Percentiles rank a stretch among this genome's conserved stretches.
phyloP scores from a whole-genome alignment of 1,140 invertebrate genomes.

The Drosophila miranda region DNA sequence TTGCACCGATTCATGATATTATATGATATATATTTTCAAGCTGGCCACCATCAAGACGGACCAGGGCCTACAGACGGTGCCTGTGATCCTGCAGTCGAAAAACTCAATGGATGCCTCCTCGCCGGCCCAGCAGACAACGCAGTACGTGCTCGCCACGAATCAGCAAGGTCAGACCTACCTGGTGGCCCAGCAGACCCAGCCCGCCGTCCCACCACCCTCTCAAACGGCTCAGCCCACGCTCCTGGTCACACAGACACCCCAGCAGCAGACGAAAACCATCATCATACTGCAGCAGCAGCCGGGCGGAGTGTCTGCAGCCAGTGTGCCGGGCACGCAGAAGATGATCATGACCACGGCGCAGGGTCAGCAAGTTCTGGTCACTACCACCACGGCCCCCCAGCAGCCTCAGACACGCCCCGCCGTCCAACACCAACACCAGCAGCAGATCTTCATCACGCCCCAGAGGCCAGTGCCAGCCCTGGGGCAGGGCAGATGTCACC shows the following conservation, averaged over 20 bases:
- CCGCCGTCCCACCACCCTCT: constrained; percentile 63
- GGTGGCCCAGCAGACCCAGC: constrained; percentile 83
- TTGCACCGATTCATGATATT: too few species aligned
- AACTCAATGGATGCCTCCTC: constrained; percentile 63
- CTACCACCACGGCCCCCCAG: constrained; percentile 79
- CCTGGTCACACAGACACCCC: constrained; percentile 79
- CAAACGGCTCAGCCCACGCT: constrained; percentile 51
- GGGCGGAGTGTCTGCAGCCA: constrained; percentile 43
- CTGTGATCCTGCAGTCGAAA: constrained; percentile 83
- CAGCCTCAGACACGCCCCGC: constrained; percentile 31
- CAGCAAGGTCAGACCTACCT: constrained; percentile 84
- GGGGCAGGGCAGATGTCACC: constrained; percentile 75
- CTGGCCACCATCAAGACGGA: constrained; percentile 81
- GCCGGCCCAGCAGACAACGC: constrained; percentile 56
- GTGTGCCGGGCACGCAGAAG: constrained; percentile 82
- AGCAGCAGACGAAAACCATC: constrained; percentile 86
- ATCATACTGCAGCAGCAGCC: constrained; percentile 89
- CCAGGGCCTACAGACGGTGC: constrained; percentile 82
- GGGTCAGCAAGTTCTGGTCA: constrained; percentile 86
- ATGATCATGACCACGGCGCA: constrained; percentile 87
- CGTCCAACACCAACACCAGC: constrained; percentile 10
- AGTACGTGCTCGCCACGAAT: constrained; percentile 79
- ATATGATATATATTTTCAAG: constrained; percentile 18
- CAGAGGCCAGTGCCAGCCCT: constrained; percentile 57
- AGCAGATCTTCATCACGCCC: constrained; percentile 73